Percentiles rank a stretch among this genome's conserved stretches.
Evolutionary conservation across 2,888 invertebrate genomes (phyloP).

Genomic region (Eupithecia abbreviata): DNA sequence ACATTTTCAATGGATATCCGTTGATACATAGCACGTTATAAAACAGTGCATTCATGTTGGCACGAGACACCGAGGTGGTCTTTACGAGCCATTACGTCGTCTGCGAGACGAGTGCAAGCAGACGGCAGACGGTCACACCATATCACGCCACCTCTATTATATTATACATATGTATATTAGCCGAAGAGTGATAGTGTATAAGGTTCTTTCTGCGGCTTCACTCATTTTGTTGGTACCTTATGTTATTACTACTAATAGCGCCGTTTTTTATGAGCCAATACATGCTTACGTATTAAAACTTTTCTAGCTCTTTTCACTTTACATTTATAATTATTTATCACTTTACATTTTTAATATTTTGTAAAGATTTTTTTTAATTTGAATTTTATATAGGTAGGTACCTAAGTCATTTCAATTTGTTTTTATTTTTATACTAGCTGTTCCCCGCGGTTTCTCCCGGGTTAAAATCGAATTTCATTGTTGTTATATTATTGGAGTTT

Average conservation of each 20-base stretch:
- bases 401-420: too few relatives aligned
- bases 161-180: background rate
- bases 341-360: too few relatives aligned
- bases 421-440: too few relatives aligned
- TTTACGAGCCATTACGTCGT: constrained; percentile 42
- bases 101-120: constrained; percentile 29
- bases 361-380: too few relatives aligned
- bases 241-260: background rate
- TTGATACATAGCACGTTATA: background rate
- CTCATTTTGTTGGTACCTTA: background rate
- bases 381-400: too few relatives aligned
- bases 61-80: constrained; percentile 29
- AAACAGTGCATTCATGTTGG: background rate
- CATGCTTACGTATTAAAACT: background rate
- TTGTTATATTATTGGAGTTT: too few relatives aligned
- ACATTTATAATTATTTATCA: background rate
- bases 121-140: constrained; percentile 38
- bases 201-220: background rate
- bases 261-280: background rate
- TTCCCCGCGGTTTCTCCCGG: too few relatives aligned
- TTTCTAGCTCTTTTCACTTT: background rate
- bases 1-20: background rate
- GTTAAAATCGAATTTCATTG: too few relatives aligned
- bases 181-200: background rate
- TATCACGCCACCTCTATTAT: constrained; percentile 12